A percentile compares a stretch with the other conserved stretches of the same genome.
Evolutionary conservation across 2,113 vertebrate genomes (phyloP).

Genomic region (Prunella himalayana): DNA sequence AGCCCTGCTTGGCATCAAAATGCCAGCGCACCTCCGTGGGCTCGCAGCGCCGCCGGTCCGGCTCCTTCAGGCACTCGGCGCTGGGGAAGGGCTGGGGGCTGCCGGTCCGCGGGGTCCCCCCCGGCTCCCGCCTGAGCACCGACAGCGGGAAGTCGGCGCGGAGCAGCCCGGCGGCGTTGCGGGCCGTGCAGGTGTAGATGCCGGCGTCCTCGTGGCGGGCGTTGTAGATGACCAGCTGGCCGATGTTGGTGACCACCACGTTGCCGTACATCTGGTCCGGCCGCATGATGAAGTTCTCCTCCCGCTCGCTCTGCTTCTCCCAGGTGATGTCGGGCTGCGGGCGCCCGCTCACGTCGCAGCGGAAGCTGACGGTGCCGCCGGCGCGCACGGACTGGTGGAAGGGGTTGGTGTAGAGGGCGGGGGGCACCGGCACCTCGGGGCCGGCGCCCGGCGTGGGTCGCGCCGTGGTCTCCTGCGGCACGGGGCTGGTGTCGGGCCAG

Average conservation of each 20-base stretch:
- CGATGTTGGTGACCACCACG: slow-evolving; percentile 93
- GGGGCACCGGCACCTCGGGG: slow-evolving; percentile 77
- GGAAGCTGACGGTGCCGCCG: slow-evolving; percentile 91
- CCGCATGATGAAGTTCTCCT: slow-evolving; percentile 86
- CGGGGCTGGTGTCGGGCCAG: slow-evolving; percentile 84
- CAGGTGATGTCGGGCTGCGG: slow-evolving; percentile 90
- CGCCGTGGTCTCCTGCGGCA: slow-evolving; percentile 83
- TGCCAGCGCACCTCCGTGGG: slow-evolving; percentile 85
- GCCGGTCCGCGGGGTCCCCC: background rate
- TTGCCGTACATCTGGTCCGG: slow-evolving; percentile 98
- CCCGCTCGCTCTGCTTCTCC: slow-evolving; percentile 90
- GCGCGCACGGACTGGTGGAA: slow-evolving; percentile 83
- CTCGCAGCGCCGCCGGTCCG: slow-evolving; percentile 75
- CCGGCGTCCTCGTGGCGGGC: slow-evolving; percentile 88
- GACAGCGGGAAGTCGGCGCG: slow-evolving; percentile 90
- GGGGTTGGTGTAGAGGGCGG: slow-evolving; percentile 87
- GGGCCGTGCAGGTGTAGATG: slow-evolving; percentile 89
- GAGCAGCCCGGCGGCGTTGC: slow-evolving; percentile 84
- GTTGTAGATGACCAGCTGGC: slow-evolving; percentile 94
- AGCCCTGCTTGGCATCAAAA: slow-evolving; percentile 80
- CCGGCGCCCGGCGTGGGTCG: slow-evolving; percentile 76
- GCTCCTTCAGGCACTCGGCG: slow-evolving; percentile 82
- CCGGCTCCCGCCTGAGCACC: slow-evolving; percentile 76
- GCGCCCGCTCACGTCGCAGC: slow-evolving; percentile 87
- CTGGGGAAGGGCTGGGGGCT: slow-evolving; percentile 72